Evolutionary conservation across 2,797 vertebrate genomes (phyloP).

Genomic region (Uromys caudimaculatus): DNA sequence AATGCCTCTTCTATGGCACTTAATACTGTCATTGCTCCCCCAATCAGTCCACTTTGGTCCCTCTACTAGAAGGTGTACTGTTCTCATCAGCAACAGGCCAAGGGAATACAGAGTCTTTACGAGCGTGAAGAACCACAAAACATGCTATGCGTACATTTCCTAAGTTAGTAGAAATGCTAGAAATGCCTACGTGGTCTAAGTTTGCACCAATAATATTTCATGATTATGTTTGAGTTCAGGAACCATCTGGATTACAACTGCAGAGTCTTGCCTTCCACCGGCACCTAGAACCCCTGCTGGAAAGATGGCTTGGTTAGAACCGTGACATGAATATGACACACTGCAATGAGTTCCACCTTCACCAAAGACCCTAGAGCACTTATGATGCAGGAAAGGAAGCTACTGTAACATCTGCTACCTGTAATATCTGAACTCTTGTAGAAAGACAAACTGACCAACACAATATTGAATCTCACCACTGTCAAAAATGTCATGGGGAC

Average conservation of each 20-base stretch:
- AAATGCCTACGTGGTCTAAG: constrained; percentile 24
- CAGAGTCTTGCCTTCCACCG: not conserved
- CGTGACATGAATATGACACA: constrained; percentile 10
- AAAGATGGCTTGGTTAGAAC: constrained; percentile 1
- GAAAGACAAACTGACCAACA: constrained; percentile 1
- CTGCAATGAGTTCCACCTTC: not conserved
- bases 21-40: constrained; percentile 64
- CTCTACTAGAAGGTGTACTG: constrained; percentile 48
- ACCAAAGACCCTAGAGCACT: not conserved
- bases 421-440: constrained; percentile 2
- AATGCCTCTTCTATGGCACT: constrained; percentile 57
- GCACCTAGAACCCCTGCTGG: not conserved
- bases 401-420: not conserved
- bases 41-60: constrained; percentile 46
- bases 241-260: not conserved
- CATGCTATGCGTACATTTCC: not conserved
- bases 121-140: constrained; percentile 24
- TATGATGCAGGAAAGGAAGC: not conserved
- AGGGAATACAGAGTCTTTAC: not conserved
- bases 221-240: constrained; percentile 50
- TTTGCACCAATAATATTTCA: not conserved
- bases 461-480: constrained; percentile 2
- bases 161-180: constrained; percentile 42
- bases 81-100: constrained; percentile 51
- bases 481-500: constrained; percentile 19